Evolutionary conservation across 2,113 vertebrate species (phyloP).

Genomic region (Nothocercus nigrocapillus): DNA sequence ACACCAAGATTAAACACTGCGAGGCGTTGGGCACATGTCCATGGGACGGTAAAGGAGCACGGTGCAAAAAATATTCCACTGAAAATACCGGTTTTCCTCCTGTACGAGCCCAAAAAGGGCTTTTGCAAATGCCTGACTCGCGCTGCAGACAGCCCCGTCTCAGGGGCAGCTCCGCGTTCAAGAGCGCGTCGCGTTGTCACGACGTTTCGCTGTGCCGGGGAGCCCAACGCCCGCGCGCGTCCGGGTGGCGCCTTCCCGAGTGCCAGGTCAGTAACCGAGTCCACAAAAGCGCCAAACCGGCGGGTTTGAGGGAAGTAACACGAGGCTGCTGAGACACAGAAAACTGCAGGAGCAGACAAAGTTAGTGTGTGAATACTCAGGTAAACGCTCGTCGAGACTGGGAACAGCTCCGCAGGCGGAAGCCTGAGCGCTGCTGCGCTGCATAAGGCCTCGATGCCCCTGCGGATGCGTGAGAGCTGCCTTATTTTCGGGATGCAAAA

Average conservation of each 20-base stretch:
- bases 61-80: not conserved
- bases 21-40: not conserved
- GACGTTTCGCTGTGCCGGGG: not conserved
- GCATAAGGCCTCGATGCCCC: not conserved
- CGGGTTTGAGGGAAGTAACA: not conserved
- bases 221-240: not conserved
- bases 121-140: not conserved
- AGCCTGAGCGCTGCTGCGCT: not conserved
- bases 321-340: not conserved
- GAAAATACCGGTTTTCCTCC: constrained; percentile 27
- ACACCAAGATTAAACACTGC: not conserved
- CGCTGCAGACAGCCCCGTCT: constrained; percentile 13
- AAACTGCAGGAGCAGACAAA: not conserved
- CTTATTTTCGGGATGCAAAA: not conserved
- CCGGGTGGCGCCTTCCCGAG: not conserved
- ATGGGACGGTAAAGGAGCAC: not conserved
- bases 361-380: not conserved
- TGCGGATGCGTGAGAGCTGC: not conserved
- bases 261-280: not conserved
- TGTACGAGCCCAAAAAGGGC: not conserved
- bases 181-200: not conserved
- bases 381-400: not conserved
- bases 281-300: not conserved
- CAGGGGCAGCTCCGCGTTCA: constrained; percentile 13
- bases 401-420: not conserved